phyloP scores from a whole-genome alignment of 2,797 vertebrate species.

The Premnoplex brunnescens region DNA sequence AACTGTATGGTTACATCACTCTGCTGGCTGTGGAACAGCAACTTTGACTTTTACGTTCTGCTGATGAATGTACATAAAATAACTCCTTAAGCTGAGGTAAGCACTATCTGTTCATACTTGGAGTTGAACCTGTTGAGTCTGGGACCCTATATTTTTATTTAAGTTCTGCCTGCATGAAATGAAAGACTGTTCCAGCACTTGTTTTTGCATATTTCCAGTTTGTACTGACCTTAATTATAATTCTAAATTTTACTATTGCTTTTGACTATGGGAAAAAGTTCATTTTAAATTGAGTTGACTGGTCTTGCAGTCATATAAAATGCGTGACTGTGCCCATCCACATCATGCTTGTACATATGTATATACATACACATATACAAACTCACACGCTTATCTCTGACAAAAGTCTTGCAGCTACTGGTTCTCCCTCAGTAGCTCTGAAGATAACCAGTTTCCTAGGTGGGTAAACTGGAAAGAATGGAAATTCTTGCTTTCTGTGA shows the following conservation, averaged over 20 bases:
- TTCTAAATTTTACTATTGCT: background rate
- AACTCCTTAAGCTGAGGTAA: background rate
- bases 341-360: fast-evolving
- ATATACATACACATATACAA: fast-evolving
- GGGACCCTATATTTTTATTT: background rate
- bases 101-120: background rate
- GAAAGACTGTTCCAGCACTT: background rate
- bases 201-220: background rate
- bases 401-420: background rate
- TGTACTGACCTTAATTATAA: background rate
- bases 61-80: background rate
- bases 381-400: background rate
- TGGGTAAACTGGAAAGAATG: background rate
- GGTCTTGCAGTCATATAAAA: background rate
- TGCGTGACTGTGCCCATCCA: background rate
- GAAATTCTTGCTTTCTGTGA: background rate
- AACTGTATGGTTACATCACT: background rate
- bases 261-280: background rate
- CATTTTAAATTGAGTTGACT: background rate
- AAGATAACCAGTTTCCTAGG: background rate
- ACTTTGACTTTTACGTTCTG: background rate
- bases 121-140: background rate
- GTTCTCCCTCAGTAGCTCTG: background rate
- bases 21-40: background rate
- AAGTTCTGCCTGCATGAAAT: background rate